These are phyloP conservation scores for Resseliella maxima DNA, from an alignment of 2,888 invertebrate genomes.

Conservation along the genomic window DNA sequence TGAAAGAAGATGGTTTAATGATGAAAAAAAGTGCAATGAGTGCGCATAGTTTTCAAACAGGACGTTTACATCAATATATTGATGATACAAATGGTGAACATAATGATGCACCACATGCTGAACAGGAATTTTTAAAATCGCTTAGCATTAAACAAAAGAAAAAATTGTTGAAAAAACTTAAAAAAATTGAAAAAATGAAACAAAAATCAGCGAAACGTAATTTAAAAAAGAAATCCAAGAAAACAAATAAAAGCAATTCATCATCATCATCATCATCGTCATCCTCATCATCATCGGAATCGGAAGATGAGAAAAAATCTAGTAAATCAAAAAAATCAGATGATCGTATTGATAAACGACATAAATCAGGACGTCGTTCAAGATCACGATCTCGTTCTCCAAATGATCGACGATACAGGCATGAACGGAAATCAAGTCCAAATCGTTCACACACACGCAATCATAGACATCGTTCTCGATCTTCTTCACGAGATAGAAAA, in stretches of 20 bases:
- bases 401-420: neutral
- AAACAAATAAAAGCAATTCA: constrained; percentile 69
- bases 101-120: constrained; percentile 70
- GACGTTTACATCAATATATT: constrained; percentile 71
- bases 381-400: neutral
- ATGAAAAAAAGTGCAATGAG: constrained; percentile 83
- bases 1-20: constrained; percentile 91
- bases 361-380: neutral
- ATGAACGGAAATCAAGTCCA: neutral
- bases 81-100: constrained; percentile 68
- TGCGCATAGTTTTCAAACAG: constrained; percentile 71
- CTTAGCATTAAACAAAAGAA: constrained; percentile 90
- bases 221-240: constrained; percentile 59
- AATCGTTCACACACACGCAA: neutral
- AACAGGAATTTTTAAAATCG: constrained; percentile 84
- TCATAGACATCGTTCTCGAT: neutral
- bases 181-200: constrained; percentile 72
- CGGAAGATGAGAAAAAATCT: neutral
- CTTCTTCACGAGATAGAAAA: neutral
- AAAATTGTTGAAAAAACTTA: constrained; percentile 83
- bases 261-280: constrained; percentile 62
- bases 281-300: constrained; percentile 62
- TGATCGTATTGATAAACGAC: neutral
- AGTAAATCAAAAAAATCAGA: neutral
- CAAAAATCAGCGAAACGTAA: constrained; percentile 62